Conservation (phyloP, 2,888 invertebrate genomes). For the Orchesellides sinensis region DNA sequence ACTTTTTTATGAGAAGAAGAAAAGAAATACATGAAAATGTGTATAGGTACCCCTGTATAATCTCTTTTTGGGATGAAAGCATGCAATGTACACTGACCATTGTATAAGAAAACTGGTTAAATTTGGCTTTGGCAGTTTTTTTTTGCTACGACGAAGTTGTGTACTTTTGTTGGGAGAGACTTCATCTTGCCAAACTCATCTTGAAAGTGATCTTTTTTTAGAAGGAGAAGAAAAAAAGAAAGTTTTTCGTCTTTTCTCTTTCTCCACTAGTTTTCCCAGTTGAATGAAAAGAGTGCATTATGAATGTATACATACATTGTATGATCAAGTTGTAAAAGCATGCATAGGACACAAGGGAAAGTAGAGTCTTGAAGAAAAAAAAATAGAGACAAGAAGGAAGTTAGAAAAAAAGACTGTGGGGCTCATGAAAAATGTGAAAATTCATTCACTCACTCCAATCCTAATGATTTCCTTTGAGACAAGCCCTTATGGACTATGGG, state of each 20-base stretch:
- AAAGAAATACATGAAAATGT: too few species aligned
- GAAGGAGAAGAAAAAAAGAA: slow-evolving; percentile 25
- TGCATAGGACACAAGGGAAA: slow-evolving; percentile 59
- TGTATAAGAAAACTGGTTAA: slow-evolving; percentile 41
- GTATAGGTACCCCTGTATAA: background rate
- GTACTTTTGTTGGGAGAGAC: slow-evolving; percentile 16
- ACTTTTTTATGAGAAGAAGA: background rate
- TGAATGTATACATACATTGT: slow-evolving; percentile 16
- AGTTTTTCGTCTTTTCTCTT: slow-evolving; percentile 22
- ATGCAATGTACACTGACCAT: slow-evolving; percentile 38
- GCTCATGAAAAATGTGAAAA: slow-evolving; percentile 74
- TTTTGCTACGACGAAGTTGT: background rate
- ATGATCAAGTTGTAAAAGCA: slow-evolving; percentile 37
- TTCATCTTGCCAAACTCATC: slow-evolving; percentile 62
- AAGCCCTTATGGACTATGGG: slow-evolving; percentile 26
- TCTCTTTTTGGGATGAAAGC: background rate
- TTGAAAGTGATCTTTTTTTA: slow-evolving; percentile 59
- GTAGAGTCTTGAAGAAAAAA: too few species aligned
- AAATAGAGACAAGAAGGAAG: slow-evolving; percentile 37
- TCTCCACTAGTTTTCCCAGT: slow-evolving; percentile 8
- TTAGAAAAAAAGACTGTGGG: slow-evolving; percentile 31
- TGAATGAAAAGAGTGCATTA: slow-evolving; percentile 34
- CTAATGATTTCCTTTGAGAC: slow-evolving; percentile 75
- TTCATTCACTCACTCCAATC: slow-evolving; percentile 74
- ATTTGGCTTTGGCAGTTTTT: slow-evolving; percentile 45